These are phyloP conservation scores for Drymodes brunneopygia DNA, from an alignment of 2,113 vertebrate genomes.

Conservation along the genomic window DNA sequence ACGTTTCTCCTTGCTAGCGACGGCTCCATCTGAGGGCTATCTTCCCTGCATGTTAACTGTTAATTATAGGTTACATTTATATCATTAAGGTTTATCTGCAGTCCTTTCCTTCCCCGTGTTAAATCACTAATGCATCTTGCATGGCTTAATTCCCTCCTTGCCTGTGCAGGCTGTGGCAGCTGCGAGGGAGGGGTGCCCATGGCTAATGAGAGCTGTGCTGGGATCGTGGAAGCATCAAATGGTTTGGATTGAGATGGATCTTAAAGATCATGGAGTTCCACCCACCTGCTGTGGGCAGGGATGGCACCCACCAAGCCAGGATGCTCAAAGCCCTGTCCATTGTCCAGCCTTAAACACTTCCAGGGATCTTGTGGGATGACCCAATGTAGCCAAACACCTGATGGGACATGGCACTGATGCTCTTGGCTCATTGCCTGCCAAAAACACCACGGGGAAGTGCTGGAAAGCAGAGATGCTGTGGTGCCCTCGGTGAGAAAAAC, in stretches of 20 bases:
- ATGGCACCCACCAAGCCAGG: neutral
- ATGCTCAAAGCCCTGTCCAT: neutral
- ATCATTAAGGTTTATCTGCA: neutral
- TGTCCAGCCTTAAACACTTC: accelerated
- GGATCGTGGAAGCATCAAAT: neutral
- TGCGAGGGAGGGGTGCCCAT: accelerated
- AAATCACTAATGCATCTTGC: neutral
- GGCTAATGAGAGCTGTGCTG: neutral
- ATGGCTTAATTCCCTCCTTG: neutral
- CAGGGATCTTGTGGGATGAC: neutral
- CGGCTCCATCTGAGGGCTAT: neutral
- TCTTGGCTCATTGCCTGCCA: neutral
- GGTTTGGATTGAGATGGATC: accelerated
- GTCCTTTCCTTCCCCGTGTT: neutral
- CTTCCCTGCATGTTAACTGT: neutral
- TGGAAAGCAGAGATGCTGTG: accelerated
- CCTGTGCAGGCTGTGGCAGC: neutral
- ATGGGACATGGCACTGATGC: accelerated
- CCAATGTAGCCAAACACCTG: accelerated
- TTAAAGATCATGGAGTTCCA: too few species aligned
- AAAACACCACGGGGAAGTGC: accelerated
- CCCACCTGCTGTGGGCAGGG: neutral
- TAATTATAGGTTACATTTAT: conserved; percentile 36
- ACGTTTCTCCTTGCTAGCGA: neutral
- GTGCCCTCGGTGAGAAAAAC: neutral